phyloP scores from a whole-genome alignment of 2,888 invertebrate genomes.

The Acrobasis consociella region DNA sequence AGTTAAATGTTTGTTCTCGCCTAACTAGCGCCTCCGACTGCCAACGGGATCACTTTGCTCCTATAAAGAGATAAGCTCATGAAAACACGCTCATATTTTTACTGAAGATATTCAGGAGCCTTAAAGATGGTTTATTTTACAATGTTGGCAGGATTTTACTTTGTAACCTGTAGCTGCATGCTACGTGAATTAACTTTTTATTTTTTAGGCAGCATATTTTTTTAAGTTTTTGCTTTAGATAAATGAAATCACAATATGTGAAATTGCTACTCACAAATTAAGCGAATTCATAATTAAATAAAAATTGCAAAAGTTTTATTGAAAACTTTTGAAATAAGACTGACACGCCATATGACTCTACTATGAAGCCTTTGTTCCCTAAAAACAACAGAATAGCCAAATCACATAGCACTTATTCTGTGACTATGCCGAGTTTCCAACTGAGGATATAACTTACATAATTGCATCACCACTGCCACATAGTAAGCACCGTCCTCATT shows the following conservation, averaged over 20 bases:
- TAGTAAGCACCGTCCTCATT: slow-evolving; percentile 7
- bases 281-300: too few relatives aligned
- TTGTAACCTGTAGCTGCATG: neutral
- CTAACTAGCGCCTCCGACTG: slow-evolving; percentile 35
- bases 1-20: slow-evolving; percentile 54
- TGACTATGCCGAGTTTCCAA: neutral
- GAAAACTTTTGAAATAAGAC: too few relatives aligned
- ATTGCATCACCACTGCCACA: neutral
- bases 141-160: slow-evolving; percentile 7
- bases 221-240: too few relatives aligned
- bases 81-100: slow-evolving; percentile 11
- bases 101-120: slow-evolving; percentile 11
- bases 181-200: neutral
- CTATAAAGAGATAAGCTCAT: slow-evolving; percentile 1
- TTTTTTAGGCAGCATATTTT: neutral
- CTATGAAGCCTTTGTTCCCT: neutral
- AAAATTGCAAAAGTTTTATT: too few relatives aligned
- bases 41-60: slow-evolving; percentile 30
- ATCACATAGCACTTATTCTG: neutral
- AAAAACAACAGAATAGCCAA: neutral
- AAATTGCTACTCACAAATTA: too few relatives aligned
- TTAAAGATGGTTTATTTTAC: slow-evolving; percentile 5
- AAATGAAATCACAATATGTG: too few relatives aligned
- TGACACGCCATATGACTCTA: neutral
- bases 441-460: slow-evolving; percentile 1